phyloP scores from a whole-genome alignment of 2,888 invertebrate species.

The Arenicola marina region DNA sequence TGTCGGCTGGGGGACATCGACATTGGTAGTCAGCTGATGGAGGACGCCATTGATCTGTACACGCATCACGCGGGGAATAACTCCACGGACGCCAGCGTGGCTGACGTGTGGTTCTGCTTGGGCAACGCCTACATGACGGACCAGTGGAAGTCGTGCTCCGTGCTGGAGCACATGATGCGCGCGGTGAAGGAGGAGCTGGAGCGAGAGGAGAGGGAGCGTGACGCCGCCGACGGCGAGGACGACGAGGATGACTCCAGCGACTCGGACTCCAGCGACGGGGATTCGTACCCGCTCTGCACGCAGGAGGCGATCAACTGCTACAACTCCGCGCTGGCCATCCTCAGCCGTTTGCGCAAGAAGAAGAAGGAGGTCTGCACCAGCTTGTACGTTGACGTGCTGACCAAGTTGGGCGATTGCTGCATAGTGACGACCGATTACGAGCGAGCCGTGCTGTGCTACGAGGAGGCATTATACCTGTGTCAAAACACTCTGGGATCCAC shows the following conservation, averaged over 20 bases:
- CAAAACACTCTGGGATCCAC: conserved; percentile 41
- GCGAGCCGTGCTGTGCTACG: conserved; percentile 51
- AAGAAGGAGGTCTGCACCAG: conserved; percentile 9
- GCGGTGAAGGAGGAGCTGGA: conserved; percentile 24
- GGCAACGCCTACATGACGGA: conserved; percentile 55
- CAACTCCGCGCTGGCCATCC: conserved; percentile 47
- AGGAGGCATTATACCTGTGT: conserved; percentile 52
- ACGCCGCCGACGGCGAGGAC: neutral
- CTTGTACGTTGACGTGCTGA: conserved; percentile 36
- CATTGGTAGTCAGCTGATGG: conserved; percentile 48
- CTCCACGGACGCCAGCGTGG: conserved; percentile 33
- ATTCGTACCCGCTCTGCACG: conserved; percentile 14
- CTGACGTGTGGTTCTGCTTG: conserved; percentile 50
- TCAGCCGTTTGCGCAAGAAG: conserved; percentile 38
- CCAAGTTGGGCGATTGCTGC: conserved; percentile 55
- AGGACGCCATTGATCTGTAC: conserved; percentile 42
- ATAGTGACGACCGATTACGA: conserved; percentile 55
- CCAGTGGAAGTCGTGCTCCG: conserved; percentile 45
- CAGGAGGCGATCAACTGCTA: conserved; percentile 55
- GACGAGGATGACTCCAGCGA: conserved; percentile 13
- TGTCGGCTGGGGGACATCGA: conserved; percentile 50
- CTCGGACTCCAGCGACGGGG: neutral
- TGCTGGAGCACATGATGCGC: conserved; percentile 50
- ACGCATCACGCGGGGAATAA: neutral
- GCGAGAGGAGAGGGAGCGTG: conserved; percentile 28